A percentile compares a stretch with the other conserved stretches of the same genome.
Conservation (phyloP, 2,797 vertebrate species). For the Cirrhinus mrigala region DNA sequence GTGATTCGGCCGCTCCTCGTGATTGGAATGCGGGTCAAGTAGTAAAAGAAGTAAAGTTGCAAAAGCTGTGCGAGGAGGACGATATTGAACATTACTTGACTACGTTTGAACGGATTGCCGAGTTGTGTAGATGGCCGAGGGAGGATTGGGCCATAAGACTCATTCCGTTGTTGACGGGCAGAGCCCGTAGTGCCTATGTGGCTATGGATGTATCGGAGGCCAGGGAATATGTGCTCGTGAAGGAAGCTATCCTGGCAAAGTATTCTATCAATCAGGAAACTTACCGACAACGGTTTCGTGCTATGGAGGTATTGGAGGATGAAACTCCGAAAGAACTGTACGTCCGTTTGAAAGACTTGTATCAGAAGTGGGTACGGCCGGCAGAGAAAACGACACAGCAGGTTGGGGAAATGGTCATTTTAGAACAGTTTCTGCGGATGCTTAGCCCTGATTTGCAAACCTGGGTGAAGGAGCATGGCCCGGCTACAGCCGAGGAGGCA, state of each 20-base stretch:
- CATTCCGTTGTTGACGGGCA: neutral
- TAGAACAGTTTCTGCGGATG: too few species aligned
- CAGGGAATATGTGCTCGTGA: neutral
- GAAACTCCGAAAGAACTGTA: conserved; percentile 10
- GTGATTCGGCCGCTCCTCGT: neutral
- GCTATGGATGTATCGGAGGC: neutral
- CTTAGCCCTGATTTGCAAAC: too few species aligned
- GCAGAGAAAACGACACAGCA: neutral
- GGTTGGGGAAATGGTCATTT: neutral
- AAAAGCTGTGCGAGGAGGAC: neutral
- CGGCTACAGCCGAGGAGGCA: too few species aligned
- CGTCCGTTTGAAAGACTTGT: conserved; percentile 5
- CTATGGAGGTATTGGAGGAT: neutral
- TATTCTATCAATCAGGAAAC: neutral
- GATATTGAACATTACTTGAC: neutral
- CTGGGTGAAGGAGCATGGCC: too few species aligned
- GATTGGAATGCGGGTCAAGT: neutral
- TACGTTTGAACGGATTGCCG: neutral
- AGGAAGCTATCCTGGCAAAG: neutral
- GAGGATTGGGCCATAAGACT: neutral
- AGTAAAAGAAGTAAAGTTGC: neutral
- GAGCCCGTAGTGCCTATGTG: neutral
- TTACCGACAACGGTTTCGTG: conserved; percentile 1
- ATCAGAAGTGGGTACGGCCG: neutral
- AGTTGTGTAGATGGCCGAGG: neutral